These are phyloP conservation scores for Podarcis muralis DNA, from an alignment of 2,113 vertebrate genomes.

Conservation along the genomic window DNA sequence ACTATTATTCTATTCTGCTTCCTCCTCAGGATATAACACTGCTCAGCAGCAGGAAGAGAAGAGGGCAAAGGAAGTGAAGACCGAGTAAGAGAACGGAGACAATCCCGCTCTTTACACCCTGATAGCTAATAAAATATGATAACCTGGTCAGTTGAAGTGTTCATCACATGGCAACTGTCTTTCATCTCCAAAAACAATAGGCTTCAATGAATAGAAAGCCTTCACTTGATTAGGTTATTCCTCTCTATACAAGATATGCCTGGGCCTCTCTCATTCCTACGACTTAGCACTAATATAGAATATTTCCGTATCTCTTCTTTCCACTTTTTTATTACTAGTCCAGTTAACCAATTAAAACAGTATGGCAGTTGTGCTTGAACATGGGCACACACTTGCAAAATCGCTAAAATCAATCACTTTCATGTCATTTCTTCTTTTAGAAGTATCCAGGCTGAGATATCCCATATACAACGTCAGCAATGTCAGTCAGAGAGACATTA, in stretches of 20 bases:
- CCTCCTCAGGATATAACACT: background rate
- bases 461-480: conserved; percentile 7
- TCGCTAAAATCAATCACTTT: background rate
- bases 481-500: conserved; percentile 8
- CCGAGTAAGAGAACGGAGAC: background rate
- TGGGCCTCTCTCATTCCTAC: background rate
- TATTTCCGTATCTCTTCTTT: background rate
- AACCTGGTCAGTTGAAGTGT: background rate
- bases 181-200: background rate
- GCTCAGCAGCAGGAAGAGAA: background rate
- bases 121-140: background rate
- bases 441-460: background rate
- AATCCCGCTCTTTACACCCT: background rate
- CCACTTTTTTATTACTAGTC: background rate
- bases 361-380: background rate
- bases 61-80: background rate
- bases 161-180: background rate
- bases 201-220: background rate
- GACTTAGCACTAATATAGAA: background rate
- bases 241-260: background rate
- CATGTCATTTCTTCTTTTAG: background rate
- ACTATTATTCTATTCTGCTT: background rate
- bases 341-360: conserved; percentile 2
- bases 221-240: background rate
- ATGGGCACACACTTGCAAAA: background rate